phyloP scores from a whole-genome alignment of 2,888 invertebrate species.

The Perizoma affinitatum region DNA sequence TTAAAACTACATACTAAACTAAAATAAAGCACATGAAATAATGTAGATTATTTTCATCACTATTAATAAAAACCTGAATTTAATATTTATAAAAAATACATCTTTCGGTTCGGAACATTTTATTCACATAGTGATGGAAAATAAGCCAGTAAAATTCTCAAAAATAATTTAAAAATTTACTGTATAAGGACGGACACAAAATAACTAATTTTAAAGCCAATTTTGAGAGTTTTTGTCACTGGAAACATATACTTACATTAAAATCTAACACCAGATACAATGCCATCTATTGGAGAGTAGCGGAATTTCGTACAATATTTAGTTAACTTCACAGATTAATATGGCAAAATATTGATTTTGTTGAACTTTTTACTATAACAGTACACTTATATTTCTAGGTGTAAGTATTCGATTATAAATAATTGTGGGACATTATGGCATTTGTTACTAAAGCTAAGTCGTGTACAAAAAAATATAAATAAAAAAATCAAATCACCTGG shows the following conservation, averaged over 20 bases:
- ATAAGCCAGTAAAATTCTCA: background rate
- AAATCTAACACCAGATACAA: conserved; percentile 15
- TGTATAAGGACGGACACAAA: conserved; percentile 36
- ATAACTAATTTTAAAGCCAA: conserved; percentile 38
- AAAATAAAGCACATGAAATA: conserved; percentile 1
- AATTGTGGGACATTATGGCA: background rate
- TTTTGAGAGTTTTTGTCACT: conserved; percentile 31
- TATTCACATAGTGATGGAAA: conserved; percentile 4
- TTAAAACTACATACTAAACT: conserved; percentile 18
- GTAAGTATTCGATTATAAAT: background rate
- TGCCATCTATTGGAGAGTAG: conserved; percentile 23
- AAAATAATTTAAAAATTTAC: conserved; percentile 17
- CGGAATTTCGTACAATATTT: background rate
- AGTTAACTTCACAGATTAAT: background rate
- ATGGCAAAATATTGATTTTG: background rate
- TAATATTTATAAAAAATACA: too few species aligned
- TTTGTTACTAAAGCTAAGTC: background rate
- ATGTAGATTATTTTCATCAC: conserved; percentile 1
- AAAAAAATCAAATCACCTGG: too few species aligned
- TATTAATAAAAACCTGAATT: background rate
- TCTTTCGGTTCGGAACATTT: background rate
- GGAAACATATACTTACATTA: conserved; percentile 22
- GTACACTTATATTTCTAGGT: background rate
- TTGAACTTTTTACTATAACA: background rate
- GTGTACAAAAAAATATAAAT: too few species aligned